A percentile compares a stretch with the other conserved stretches of the same genome.
These are phyloP conservation scores for Chrysemys picta DNA, from an alignment of 2,113 vertebrate species.

Conservation along the genomic window DNA sequence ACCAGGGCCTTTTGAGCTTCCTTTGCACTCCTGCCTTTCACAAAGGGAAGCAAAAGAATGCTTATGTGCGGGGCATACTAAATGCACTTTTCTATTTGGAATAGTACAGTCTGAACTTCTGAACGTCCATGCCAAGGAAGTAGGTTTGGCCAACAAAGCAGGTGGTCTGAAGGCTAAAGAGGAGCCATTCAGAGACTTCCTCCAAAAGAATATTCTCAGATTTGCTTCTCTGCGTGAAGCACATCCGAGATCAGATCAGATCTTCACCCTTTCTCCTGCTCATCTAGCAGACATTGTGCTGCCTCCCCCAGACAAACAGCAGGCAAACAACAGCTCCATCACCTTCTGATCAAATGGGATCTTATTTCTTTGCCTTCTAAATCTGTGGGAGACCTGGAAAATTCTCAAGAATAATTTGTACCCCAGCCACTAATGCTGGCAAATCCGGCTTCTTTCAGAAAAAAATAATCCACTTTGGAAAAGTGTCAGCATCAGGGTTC, in stretches of 20 bases:
- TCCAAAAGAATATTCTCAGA: slow-evolving; percentile 49
- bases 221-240: slow-evolving; percentile 16
- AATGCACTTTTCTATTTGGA: slow-evolving; percentile 67
- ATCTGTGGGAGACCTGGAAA: slow-evolving; percentile 48
- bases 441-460: slow-evolving; percentile 54
- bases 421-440: slow-evolving; percentile 58
- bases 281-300: not conserved
- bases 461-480: slow-evolving; percentile 62
- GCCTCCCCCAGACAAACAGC: not conserved
- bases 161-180: slow-evolving; percentile 75
- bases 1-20: slow-evolving; percentile 59
- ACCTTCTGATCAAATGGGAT: slow-evolving; percentile 30
- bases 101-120: slow-evolving; percentile 73
- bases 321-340: not conserved
- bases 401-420: slow-evolving; percentile 61
- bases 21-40: slow-evolving; percentile 22
- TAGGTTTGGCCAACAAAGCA: slow-evolving; percentile 75
- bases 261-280: slow-evolving; percentile 6
- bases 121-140: slow-evolving; percentile 72
- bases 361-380: slow-evolving; percentile 32
- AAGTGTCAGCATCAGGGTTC: slow-evolving; percentile 45
- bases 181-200: slow-evolving; percentile 33
- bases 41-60: slow-evolving; percentile 49
- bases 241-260: not conserved
- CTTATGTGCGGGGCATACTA: slow-evolving; percentile 49